A percentile compares a stretch with the other conserved stretches of the same genome.
Conservation (phyloP, 2,797 vertebrate genomes). For the Neosilurus mollespiculum region DNA sequence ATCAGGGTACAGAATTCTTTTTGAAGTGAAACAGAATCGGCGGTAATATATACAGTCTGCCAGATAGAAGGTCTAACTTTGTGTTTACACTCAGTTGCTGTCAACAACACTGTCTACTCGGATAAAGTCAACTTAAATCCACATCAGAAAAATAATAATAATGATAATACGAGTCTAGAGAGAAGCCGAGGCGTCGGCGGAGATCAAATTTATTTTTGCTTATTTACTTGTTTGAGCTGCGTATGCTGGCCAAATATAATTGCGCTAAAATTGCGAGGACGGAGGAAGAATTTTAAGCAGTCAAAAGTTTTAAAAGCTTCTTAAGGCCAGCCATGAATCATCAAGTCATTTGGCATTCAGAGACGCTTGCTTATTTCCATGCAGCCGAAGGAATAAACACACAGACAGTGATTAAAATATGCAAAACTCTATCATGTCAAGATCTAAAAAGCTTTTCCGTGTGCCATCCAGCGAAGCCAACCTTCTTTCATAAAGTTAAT, state of each 20-base stretch:
- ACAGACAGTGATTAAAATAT: slow-evolving; percentile 29
- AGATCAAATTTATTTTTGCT: not conserved
- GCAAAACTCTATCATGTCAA: slow-evolving; percentile 22
- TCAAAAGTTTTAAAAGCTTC: not conserved
- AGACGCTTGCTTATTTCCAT: slow-evolving; percentile 10
- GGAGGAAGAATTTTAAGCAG: slow-evolving; percentile 6
- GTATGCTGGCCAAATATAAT: slow-evolving; percentile 28
- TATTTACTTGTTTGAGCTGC: slow-evolving; percentile 30
- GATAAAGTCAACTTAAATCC: not conserved
- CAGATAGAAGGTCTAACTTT: not conserved
- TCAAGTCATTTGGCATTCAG: slow-evolving; percentile 1
- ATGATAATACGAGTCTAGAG: not conserved
- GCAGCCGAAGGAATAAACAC: not conserved
- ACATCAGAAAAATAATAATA: not conserved
- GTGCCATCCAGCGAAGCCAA: not conserved
- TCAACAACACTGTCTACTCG: not conserved
- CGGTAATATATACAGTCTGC: not conserved
- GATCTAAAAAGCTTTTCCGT: slow-evolving; percentile 1
- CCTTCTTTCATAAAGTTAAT: not conserved
- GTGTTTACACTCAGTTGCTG: not conserved
- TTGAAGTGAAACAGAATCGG: not conserved
- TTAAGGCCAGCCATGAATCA: slow-evolving; percentile 21
- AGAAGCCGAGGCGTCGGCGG: not conserved
- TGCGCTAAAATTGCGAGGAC: slow-evolving; percentile 29
- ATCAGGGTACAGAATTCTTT: not conserved